These are phyloP conservation scores for Drosophila albomicans DNA, from an alignment of 1,140 invertebrate genomes.

Conservation along the genomic window DNA sequence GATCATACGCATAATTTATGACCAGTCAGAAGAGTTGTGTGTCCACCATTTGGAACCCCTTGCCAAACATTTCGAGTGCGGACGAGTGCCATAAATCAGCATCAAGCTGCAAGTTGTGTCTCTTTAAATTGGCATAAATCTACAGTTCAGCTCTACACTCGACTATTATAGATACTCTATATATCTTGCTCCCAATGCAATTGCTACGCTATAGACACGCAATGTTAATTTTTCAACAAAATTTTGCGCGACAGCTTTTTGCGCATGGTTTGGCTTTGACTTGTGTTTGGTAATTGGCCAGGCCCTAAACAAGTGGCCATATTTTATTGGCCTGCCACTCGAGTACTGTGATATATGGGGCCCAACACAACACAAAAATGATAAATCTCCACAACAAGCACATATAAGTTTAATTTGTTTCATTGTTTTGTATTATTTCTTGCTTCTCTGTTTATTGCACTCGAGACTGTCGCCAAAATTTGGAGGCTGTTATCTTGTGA, in stretches of 20 bases:
- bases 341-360: conserved; percentile 63
- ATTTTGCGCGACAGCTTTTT: conserved; percentile 71
- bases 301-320: conserved; percentile 68
- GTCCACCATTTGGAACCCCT: neutral
- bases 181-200: conserved; percentile 12
- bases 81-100: conserved; percentile 64
- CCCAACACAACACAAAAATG: conserved; percentile 38
- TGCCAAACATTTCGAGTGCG: conserved; percentile 29
- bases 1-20: conserved; percentile 75
- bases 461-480: conserved; percentile 51
- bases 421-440: conserved; percentile 25
- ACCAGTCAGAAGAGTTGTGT: neutral
- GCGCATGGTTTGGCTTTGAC: conserved; percentile 40
- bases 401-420: conserved; percentile 64
- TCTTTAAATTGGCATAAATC: conserved; percentile 80
- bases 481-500: conserved; percentile 24
- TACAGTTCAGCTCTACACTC: conserved; percentile 23
- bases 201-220: conserved; percentile 30
- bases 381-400: conserved; percentile 63
- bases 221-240: conserved; percentile 79
- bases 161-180: conserved; percentile 39
- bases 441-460: conserved; percentile 12
- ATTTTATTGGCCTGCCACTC: conserved; percentile 78
- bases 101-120: conserved; percentile 54
- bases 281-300: conserved; percentile 64